A percentile compares a stretch with the other conserved stretches of the same genome.
Evolutionary conservation across 2,797 vertebrate species (phyloP).

Genomic region (Stomatorhinus walkeri): DNA sequence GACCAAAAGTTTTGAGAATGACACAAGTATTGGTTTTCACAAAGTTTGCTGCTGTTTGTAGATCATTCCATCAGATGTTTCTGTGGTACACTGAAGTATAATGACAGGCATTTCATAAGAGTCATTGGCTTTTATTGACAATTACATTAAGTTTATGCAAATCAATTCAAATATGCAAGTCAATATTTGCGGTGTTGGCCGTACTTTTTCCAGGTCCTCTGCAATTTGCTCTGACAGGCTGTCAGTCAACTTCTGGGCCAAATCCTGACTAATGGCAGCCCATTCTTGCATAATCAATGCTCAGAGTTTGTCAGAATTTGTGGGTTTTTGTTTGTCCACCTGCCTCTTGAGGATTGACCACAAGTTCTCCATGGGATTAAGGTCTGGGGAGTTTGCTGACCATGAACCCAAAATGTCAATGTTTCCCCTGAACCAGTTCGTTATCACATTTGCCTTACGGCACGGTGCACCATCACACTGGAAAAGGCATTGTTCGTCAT

Average conservation of each 20-base stretch:
- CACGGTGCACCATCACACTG: neutral
- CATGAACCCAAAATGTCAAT: neutral
- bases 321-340: neutral
- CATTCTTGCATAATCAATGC: neutral
- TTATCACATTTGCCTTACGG: neutral
- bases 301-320: neutral
- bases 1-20: neutral
- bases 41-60: neutral
- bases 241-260: neutral
- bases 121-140: neutral
- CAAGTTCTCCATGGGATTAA: neutral
- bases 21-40: neutral
- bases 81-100: neutral
- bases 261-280: neutral
- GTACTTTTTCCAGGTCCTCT: neutral
- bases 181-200: neutral
- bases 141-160: neutral
- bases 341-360: neutral
- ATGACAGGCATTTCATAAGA: neutral
- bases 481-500: neutral
- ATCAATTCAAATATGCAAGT: too few species aligned
- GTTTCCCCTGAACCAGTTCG: neutral
- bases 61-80: neutral
- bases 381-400: neutral
- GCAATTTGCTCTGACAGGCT: neutral